These are phyloP conservation scores for Choreutis nemorana DNA, from an alignment of 2,888 invertebrate species.

Conservation along the genomic window DNA sequence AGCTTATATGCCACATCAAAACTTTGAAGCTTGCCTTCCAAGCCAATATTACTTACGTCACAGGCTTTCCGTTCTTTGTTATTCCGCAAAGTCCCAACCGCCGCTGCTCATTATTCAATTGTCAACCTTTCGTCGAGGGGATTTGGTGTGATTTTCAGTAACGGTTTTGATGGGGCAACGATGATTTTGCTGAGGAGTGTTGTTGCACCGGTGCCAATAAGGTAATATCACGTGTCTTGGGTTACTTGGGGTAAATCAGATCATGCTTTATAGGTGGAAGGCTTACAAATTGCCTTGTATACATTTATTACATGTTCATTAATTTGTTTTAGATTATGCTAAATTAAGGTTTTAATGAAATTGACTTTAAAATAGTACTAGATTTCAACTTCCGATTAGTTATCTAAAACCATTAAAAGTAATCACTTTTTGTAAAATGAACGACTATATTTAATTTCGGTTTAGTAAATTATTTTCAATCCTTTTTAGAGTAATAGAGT, in stretches of 20 bases:
- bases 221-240: constrained; percentile 36
- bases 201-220: constrained; percentile 24
- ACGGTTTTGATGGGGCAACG: constrained; percentile 4
- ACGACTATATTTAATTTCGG: no score
- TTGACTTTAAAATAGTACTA: no score
- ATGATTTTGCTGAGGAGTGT: constrained; percentile 12
- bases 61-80: constrained; percentile 12
- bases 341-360: no score
- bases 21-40: constrained; percentile 41
- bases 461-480: no score
- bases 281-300: constrained; percentile 15
- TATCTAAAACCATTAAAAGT: no score
- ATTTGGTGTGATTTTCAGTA: constrained; percentile 10
- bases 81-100: constrained; percentile 11
- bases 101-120: constrained; percentile 10
- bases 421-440: no score
- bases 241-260: constrained; percentile 36
- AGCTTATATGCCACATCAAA: constrained; percentile 58
- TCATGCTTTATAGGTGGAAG: constrained; percentile 23
- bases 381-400: no score
- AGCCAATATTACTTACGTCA: constrained; percentile 47
- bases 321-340: no score
- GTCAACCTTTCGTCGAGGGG: constrained; percentile 12
- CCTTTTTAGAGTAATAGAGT: no score
- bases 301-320: no score